Conservation (phyloP, 1,140 invertebrate species). For the Drosophila cardini region DNA sequence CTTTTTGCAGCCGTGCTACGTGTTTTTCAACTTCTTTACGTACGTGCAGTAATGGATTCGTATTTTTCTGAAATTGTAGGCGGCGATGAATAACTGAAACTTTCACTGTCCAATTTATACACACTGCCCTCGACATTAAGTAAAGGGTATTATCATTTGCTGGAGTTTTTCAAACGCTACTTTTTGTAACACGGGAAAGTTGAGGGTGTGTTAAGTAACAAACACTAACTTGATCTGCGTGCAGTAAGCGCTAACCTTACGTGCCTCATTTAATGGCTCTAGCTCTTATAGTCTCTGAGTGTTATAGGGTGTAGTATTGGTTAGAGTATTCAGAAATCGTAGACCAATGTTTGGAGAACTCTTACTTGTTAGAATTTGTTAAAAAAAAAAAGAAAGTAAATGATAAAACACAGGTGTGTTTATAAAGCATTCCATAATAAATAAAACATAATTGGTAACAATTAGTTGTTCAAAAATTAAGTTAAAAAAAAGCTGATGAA, state of each 20-base stretch:
- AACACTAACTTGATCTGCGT: neutral
- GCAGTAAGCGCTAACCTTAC: no score
- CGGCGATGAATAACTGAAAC: slow-evolving; percentile 25
- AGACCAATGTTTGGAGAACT: neutral
- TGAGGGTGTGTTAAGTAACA: no score
- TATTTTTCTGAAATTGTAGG: slow-evolving; percentile 25
- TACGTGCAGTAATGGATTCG: slow-evolving; percentile 47
- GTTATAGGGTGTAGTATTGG: no score
- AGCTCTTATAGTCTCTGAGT: no score
- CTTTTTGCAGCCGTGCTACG: slow-evolving; percentile 38
- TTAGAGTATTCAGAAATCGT: neutral
- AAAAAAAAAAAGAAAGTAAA: neutral
- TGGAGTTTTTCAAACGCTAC: no score
- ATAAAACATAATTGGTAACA: no score
- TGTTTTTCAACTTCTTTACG: slow-evolving; percentile 46
- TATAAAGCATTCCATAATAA: no score
- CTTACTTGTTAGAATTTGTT: neutral
- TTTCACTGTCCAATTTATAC: slow-evolving; percentile 35
- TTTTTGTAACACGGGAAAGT: no score
- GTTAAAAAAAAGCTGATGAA: no score
- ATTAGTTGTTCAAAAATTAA: no score
- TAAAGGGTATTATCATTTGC: neutral
- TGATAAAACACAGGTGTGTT: neutral
- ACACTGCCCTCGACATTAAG: neutral
- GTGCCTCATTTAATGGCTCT: no score